A percentile compares a stretch with the other conserved stretches of the same genome.
These are phyloP conservation scores for Paedocypris sp. DNA, from an alignment of 2,113 vertebrate genomes.

Conservation along the genomic window DNA sequence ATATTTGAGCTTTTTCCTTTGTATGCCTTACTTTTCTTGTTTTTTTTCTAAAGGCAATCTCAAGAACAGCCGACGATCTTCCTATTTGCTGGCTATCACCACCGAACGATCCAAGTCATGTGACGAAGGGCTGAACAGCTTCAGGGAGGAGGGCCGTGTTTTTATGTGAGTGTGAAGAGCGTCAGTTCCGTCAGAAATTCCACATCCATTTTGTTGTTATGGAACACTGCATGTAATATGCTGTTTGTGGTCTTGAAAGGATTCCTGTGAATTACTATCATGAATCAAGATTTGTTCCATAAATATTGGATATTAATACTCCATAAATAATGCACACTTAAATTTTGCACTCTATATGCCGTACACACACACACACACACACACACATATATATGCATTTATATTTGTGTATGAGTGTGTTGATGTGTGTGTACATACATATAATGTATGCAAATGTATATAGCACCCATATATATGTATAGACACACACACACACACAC, in stretches of 20 bases:
- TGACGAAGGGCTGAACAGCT: slow-evolving; percentile 85
- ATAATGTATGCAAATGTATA: too few species aligned
- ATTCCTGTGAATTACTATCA: too few species aligned
- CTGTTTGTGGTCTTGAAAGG: neutral
- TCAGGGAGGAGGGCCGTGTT: slow-evolving; percentile 76
- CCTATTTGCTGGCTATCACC: slow-evolving; percentile 87
- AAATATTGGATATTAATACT: too few species aligned
- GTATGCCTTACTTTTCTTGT: neutral
- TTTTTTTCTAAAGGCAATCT: slow-evolving; percentile 65
- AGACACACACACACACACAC: too few species aligned
- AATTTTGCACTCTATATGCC: too few species aligned
- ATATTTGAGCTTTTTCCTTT: neutral
- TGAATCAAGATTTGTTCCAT: too few species aligned
- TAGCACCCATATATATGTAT: too few species aligned
- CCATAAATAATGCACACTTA: too few species aligned
- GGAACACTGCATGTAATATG: neutral
- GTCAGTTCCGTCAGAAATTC: neutral
- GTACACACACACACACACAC: too few species aligned
- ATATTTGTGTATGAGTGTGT: too few species aligned
- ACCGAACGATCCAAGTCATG: slow-evolving; percentile 92
- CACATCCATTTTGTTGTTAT: neutral
- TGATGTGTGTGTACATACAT: too few species aligned
- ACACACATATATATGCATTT: too few species aligned
- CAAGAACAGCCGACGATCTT: slow-evolving; percentile 79
- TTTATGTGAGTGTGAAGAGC: slow-evolving; percentile 54